Percentiles rank a stretch among this genome's conserved stretches.
phyloP scores from a whole-genome alignment of 2,797 vertebrate genomes.

The Macrochelys suwanniensis region DNA sequence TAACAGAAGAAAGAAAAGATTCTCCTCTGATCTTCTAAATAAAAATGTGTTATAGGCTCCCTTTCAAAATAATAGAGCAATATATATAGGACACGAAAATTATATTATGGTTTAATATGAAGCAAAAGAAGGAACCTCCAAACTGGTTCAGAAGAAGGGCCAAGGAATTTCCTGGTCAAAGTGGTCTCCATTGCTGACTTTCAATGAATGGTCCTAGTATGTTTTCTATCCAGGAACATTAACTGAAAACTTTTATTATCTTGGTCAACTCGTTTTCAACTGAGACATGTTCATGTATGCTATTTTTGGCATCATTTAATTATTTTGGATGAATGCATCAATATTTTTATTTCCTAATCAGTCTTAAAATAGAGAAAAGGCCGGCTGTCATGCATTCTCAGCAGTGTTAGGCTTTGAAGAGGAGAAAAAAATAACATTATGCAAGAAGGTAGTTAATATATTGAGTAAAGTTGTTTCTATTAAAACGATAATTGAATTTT shows the following conservation, averaged over 20 bases:
- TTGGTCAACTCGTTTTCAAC: slow-evolving; percentile 45
- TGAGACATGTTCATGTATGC: background rate
- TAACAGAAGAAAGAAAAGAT: background rate
- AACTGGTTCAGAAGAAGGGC: background rate
- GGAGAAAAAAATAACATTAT: slow-evolving; percentile 4
- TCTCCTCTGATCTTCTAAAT: background rate
- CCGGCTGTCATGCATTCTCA: slow-evolving; percentile 23
- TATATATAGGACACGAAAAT: background rate
- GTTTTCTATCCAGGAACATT: slow-evolving; percentile 1
- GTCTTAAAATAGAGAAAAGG: slow-evolving; percentile 61
- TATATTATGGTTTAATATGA: background rate
- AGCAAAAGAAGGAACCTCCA: background rate
- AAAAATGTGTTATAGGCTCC: background rate
- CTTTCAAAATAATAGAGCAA: accelerated
- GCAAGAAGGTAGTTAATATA: slow-evolving; percentile 57
- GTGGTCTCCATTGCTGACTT: background rate
- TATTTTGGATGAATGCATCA: slow-evolving; percentile 71
- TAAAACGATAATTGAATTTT: slow-evolving; percentile 66
- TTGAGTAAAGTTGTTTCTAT: slow-evolving; percentile 70
- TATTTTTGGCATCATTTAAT: slow-evolving; percentile 61
- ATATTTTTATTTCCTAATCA: slow-evolving; percentile 71
- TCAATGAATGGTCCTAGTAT: background rate
- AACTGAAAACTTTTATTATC: slow-evolving; percentile 37
- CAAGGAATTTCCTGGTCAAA: background rate
- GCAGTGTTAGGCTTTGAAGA: slow-evolving; percentile 30